Evolutionary conservation across 2,113 vertebrate genomes (phyloP).

Genomic region (Greenwoodochromis staneri): DNA sequence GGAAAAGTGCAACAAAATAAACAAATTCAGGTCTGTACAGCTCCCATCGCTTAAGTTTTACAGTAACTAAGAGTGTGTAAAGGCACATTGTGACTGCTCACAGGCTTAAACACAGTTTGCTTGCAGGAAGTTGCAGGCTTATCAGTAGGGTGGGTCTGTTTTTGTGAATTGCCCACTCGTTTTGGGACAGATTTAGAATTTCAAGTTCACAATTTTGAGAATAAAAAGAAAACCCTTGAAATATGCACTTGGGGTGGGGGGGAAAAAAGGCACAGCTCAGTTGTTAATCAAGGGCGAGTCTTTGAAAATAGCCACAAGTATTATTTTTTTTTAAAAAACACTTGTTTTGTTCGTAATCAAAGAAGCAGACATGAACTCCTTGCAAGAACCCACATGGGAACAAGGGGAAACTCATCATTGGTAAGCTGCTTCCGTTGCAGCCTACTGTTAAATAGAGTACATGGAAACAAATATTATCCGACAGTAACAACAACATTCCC

Average conservation of each 20-base stretch:
- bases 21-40: neutral
- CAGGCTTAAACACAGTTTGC: neutral
- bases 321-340: neutral
- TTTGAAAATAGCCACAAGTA: constrained; percentile 21
- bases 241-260: neutral
- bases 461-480: neutral
- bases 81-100: neutral
- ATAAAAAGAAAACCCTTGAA: neutral
- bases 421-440: neutral
- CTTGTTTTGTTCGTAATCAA: constrained; percentile 30
- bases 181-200: neutral
- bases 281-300: neutral
- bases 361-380: neutral
- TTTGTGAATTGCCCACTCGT: neutral
- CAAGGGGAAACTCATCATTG: neutral
- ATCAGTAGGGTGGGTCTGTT: constrained; percentile 24
- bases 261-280: rapidly evolving
- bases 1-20: constrained; percentile 36
- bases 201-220: neutral
- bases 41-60: neutral
- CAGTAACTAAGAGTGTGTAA: neutral
- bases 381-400: neutral
- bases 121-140: constrained; percentile 12
- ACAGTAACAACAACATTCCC: neutral
- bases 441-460: neutral